These are phyloP conservation scores for Hemichromis elongatus DNA, from an alignment of 2,113 vertebrate genomes.

Conservation along the genomic window DNA sequence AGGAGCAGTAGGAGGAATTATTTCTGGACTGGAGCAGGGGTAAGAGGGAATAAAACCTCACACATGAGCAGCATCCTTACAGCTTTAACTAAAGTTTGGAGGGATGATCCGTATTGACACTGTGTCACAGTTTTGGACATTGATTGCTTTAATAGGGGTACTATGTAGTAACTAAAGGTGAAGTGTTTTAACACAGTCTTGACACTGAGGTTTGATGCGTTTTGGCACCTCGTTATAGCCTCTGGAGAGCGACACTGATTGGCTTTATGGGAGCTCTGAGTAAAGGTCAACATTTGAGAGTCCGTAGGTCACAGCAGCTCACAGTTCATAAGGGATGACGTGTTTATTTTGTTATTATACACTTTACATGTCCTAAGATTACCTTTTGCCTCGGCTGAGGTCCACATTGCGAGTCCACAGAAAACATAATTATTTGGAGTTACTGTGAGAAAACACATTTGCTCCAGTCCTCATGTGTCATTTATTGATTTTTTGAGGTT, in stretches of 20 bases:
- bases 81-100: background rate
- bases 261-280: background rate
- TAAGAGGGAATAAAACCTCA: slow-evolving; percentile 22
- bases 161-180: slow-evolving; percentile 33
- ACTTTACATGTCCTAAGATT: background rate
- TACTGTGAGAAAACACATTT: background rate
- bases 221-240: slow-evolving; percentile 23
- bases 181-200: slow-evolving; percentile 12
- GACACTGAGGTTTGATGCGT: slow-evolving; percentile 5
- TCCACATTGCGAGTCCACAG: background rate
- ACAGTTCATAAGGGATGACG: background rate
- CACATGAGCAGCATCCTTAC: background rate
- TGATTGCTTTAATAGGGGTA: background rate
- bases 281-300: slow-evolving; percentile 24
- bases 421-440: background rate
- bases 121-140: background rate
- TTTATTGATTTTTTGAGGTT: background rate
- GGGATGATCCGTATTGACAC: background rate
- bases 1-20: slow-evolving; percentile 44
- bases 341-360: background rate
- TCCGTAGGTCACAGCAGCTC: background rate
- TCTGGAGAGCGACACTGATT: background rate
- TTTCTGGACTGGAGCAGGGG: slow-evolving; percentile 60
- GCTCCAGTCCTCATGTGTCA: background rate
- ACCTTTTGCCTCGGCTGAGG: background rate